These are phyloP conservation scores for Microctenopoma lineatum DNA, from an alignment of 2,797 vertebrate species.

Conservation along the genomic window DNA sequence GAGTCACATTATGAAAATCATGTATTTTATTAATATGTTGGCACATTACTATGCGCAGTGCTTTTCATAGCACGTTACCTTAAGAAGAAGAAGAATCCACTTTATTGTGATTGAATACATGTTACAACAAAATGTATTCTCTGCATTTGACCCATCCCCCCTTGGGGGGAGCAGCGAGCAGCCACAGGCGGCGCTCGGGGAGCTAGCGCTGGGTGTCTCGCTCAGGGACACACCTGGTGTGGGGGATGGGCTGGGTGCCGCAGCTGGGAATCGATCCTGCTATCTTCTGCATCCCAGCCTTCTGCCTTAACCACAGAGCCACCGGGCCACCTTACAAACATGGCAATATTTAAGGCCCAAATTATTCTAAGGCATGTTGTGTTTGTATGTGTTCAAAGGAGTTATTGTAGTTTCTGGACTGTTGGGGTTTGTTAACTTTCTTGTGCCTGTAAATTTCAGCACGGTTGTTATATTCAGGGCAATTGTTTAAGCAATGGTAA, in stretches of 20 bases:
- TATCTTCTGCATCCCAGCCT: no score
- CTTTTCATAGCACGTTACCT: not conserved
- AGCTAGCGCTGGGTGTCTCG: no score
- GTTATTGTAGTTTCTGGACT: not conserved
- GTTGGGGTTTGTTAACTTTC: conserved; percentile 35
- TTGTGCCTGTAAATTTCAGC: conserved; percentile 35
- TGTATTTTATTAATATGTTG: not conserved
- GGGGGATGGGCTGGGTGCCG: no score
- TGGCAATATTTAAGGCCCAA: not conserved
- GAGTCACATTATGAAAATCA: not conserved
- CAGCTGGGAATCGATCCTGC: no score
- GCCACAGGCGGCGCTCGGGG: no score
- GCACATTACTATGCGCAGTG: not conserved
- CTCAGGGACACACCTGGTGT: no score
- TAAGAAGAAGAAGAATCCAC: no score
- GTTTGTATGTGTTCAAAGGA: conserved; percentile 17
- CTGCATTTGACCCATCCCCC: no score
- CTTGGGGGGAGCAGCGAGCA: no score
- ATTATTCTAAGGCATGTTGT: not conserved
- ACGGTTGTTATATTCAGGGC: conserved; percentile 41
- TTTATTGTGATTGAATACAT: no score
- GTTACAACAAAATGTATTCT: no score
- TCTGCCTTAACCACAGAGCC: no score
- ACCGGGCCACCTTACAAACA: not conserved
- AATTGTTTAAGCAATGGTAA: conserved; percentile 52